Evolutionary conservation across 2,113 vertebrate species (phyloP).

Genomic region (Myotis lucifugus): DNA sequence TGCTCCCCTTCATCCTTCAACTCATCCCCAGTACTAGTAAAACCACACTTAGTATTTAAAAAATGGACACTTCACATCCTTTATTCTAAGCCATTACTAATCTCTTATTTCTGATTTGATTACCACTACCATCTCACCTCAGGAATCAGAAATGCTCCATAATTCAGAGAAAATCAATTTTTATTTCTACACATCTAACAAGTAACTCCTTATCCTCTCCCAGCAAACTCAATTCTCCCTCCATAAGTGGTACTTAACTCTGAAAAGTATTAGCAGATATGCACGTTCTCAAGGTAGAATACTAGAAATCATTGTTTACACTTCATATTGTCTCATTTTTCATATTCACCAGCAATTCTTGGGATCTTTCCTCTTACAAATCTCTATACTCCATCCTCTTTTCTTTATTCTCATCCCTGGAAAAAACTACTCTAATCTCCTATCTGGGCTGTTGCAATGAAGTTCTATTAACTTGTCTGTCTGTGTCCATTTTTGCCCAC

Average conservation of each 20-base stretch:
- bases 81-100: background rate
- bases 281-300: background rate
- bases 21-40: background rate
- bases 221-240: background rate
- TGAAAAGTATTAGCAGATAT: background rate
- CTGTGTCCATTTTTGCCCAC: background rate
- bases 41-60: background rate
- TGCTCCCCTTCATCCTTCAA: background rate
- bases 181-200: background rate
- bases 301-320: background rate
- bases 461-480: background rate
- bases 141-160: conserved; percentile 6
- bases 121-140: background rate
- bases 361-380: background rate
- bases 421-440: background rate
- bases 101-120: background rate
- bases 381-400: background rate
- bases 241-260: background rate
- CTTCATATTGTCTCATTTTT: background rate
- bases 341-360: background rate
- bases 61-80: background rate
- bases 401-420: background rate
- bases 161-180: background rate
- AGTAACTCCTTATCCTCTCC: background rate
- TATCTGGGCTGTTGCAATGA: background rate